Evolutionary conservation across 2,888 invertebrate genomes (phyloP).

Genomic region (Coremacera marginata): DNA sequence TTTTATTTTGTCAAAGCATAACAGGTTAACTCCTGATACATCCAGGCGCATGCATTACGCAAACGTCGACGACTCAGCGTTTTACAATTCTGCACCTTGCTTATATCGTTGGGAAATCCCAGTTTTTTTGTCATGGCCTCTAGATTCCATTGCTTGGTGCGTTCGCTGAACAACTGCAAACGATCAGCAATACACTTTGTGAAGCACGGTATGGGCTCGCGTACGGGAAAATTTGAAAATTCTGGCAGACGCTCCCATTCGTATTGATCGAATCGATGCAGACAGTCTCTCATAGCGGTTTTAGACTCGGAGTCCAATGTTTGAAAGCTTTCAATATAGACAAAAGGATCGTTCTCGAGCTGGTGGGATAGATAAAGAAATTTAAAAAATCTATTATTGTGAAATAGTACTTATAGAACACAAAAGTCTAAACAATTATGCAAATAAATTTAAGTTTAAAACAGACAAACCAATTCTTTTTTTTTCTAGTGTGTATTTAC

Average conservation of each 20-base stretch:
- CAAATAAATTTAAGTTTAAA: too few species aligned
- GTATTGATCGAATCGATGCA: conserved; percentile 52
- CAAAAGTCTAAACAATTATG: too few species aligned
- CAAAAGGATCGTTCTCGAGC: conserved; percentile 62
- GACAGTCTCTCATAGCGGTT: conserved; percentile 60
- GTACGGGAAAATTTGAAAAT: conserved; percentile 53
- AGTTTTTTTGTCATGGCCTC: conserved; percentile 51
- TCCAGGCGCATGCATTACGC: conserved; percentile 48
- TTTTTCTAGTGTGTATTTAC: too few species aligned
- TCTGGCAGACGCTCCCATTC: conserved; percentile 56
- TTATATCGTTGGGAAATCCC: conserved; percentile 52
- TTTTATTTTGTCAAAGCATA: conserved; percentile 49
- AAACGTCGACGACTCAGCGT: conserved; percentile 44
- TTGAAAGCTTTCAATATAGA: conserved; percentile 58
- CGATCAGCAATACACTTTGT: conserved; percentile 58
- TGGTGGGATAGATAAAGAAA: conserved; percentile 35
- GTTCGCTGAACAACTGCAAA: conserved; percentile 56
- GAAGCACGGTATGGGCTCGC: conserved; percentile 62
- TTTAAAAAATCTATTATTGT: too few species aligned
- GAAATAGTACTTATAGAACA: too few species aligned
- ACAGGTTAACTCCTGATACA: conserved; percentile 60
- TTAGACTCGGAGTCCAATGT: conserved; percentile 54
- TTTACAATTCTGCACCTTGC: conserved; percentile 47
- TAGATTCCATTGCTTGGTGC: conserved; percentile 55
- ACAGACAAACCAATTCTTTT: too few species aligned